Percentiles rank a stretch among this genome's conserved stretches.
Conservation (phyloP, 2,113 vertebrate genomes). For the Tychaedon coryphoeus region DNA sequence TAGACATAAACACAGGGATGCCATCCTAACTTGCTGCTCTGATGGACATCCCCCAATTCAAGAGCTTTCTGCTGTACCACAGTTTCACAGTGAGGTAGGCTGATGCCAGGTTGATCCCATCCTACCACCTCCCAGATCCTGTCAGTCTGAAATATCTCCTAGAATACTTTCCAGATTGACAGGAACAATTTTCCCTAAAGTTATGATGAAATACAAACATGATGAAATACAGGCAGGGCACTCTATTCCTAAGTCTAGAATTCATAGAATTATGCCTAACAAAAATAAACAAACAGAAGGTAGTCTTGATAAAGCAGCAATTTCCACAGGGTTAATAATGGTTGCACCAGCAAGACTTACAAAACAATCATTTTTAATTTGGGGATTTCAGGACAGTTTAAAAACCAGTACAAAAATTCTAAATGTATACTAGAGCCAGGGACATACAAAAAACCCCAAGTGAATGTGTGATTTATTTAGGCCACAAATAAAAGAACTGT, state of each 20-base stretch:
- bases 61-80: not conserved
- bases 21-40: not conserved
- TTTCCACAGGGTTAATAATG: not conserved
- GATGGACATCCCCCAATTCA: not conserved
- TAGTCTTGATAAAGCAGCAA: not conserved
- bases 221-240: not conserved
- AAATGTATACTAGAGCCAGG: not conserved
- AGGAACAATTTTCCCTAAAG: not conserved
- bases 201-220: not conserved
- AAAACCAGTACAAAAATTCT: not conserved
- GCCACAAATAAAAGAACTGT: not conserved
- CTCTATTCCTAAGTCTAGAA: not conserved
- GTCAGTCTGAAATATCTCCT: not conserved
- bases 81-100: not conserved
- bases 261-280: not conserved
- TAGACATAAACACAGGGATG: not conserved
- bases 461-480: not conserved
- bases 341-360: not conserved
- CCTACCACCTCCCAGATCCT: not conserved
- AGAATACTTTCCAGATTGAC: not conserved
- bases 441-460: not conserved
- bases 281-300: not conserved
- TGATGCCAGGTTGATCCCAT: not conserved
- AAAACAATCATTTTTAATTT: not conserved
- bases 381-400: not conserved